These are phyloP conservation scores for Nothobranchius kuhntae DNA, from an alignment of 2,113 vertebrate genomes.

Conservation along the genomic window DNA sequence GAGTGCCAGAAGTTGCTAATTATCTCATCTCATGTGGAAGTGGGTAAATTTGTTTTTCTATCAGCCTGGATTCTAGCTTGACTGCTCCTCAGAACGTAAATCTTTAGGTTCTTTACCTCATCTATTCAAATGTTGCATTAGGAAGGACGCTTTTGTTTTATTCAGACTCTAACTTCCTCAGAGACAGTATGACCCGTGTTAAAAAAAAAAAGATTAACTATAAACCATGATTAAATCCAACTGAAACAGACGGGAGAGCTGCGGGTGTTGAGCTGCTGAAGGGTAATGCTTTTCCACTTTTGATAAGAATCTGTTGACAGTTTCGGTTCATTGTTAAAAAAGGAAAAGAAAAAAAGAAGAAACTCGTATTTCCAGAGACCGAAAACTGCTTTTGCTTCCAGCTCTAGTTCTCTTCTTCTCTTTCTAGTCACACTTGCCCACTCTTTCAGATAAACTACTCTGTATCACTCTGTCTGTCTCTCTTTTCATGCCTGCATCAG, in stretches of 20 bases:
- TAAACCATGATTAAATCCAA: conserved; percentile 26
- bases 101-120: not conserved
- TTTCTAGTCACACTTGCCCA: conserved; percentile 15
- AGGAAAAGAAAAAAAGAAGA: too few species aligned
- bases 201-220: conserved; percentile 24
- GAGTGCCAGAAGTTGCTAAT: not conserved
- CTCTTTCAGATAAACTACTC: conserved; percentile 23
- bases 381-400: conserved; percentile 35
- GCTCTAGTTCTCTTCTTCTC: conserved; percentile 23
- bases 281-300: conserved; percentile 45
- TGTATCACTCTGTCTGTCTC: conserved; percentile 29
- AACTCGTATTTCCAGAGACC: conserved; percentile 47
- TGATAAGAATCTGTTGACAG: conserved; percentile 68
- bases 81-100: not conserved
- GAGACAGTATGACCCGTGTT: conserved; percentile 16
- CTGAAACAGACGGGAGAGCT: conserved; percentile 34
- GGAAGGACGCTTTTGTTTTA: not conserved
- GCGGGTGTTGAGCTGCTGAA: conserved; percentile 20
- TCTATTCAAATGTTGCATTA: not conserved
- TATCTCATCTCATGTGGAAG: not conserved
- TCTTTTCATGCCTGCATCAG: conserved; percentile 4
- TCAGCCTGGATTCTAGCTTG: not conserved
- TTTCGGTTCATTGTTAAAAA: conserved; percentile 54
- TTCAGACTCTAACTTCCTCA: conserved; percentile 12
- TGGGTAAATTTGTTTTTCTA: not conserved